phyloP scores from a whole-genome alignment of 2,797 vertebrate species.

The Limnodromus scolopaceus region DNA sequence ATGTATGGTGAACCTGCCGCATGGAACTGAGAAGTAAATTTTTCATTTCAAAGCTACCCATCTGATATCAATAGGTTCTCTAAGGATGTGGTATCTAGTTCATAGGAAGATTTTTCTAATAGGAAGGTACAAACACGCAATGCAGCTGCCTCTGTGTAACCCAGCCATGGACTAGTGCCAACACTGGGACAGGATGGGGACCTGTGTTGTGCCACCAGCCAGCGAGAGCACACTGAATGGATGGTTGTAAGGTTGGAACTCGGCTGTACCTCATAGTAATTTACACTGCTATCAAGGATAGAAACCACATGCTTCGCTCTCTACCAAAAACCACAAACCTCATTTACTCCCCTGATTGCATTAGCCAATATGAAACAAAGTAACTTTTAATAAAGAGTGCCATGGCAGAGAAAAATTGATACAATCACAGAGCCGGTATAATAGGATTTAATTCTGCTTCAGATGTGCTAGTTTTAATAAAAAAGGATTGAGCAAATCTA shows the following conservation, averaged over 20 bases:
- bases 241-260: background rate
- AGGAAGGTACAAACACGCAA: background rate
- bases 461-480: constrained; percentile 86
- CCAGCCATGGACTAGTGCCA: background rate
- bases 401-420: constrained; percentile 75
- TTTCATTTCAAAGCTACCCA: background rate
- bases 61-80: background rate
- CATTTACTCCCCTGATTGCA: constrained; percentile 67
- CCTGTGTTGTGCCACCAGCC: background rate
- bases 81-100: background rate
- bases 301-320: background rate
- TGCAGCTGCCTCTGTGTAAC: background rate
- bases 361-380: constrained; percentile 78
- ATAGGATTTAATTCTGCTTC: constrained; percentile 85
- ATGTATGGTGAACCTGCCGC: background rate
- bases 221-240: background rate
- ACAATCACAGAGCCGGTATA: constrained; percentile 77
- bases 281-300: background rate
- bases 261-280: background rate
- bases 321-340: constrained; percentile 41
- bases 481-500: constrained; percentile 83
- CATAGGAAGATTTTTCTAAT: background rate
- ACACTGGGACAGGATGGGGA: background rate
- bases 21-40: background rate
- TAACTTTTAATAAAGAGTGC: constrained; percentile 81